Evolutionary conservation across 1,140 invertebrate species (phyloP).

Genomic region (Calycopis cecrops): DNA sequence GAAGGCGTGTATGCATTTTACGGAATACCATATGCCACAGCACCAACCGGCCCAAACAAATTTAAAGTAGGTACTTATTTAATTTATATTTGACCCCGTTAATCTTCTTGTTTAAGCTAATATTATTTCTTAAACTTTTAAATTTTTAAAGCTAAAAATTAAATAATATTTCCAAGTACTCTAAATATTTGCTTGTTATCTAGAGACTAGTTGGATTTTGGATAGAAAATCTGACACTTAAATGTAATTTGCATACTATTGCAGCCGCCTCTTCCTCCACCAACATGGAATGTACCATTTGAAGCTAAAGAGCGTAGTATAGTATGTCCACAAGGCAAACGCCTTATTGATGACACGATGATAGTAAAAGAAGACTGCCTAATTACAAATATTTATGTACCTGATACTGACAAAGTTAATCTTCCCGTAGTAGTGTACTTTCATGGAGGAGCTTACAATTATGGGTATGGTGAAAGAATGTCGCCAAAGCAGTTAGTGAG

Average conservation of each 20-base stretch:
- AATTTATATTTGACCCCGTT: no score
- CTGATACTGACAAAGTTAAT: slow-evolving; percentile 20
- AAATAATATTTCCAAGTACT: no score
- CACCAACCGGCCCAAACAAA: slow-evolving; percentile 27
- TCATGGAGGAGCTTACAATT: slow-evolving; percentile 38
- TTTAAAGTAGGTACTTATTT: slow-evolving; percentile 39
- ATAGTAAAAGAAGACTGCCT: slow-evolving; percentile 29
- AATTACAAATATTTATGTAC: slow-evolving; percentile 27
- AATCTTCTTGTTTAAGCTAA: no score
- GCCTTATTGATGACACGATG: neutral
- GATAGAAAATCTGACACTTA: neutral
- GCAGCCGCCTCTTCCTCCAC: slow-evolving; percentile 35
- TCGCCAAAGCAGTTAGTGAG: slow-evolving; percentile 25
- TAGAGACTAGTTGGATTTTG: no score
- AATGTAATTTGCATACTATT: slow-evolving; percentile 13
- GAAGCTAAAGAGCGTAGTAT: slow-evolving; percentile 27
- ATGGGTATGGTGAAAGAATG: slow-evolving; percentile 24
- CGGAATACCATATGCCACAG: slow-evolving; percentile 37
- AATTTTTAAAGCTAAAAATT: no score
- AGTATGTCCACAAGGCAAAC: slow-evolving; percentile 29
- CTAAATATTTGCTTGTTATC: no score
- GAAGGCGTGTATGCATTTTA: slow-evolving; percentile 28
- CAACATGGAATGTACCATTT: slow-evolving; percentile 28
- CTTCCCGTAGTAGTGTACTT: slow-evolving; percentile 32
- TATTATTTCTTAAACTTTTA: no score